Evolutionary conservation across 2,797 vertebrate genomes (phyloP).

Genomic region (Hyperoplus immaculatus): DNA sequence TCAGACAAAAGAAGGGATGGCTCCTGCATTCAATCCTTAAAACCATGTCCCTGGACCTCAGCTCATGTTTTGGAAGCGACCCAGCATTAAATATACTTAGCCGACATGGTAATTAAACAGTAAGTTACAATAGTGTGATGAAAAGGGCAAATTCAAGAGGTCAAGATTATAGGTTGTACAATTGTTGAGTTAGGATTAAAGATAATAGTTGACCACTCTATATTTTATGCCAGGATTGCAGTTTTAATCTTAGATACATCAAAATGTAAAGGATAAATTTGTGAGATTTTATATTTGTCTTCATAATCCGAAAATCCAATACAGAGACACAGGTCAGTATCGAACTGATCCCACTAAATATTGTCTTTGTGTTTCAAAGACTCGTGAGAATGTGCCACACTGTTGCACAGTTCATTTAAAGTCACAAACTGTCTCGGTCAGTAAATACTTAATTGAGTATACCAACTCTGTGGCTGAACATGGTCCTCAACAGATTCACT

Average conservation of each 20-base stretch:
- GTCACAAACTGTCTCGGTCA: no score
- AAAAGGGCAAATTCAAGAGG: conserved; percentile 44
- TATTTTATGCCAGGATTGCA: neutral
- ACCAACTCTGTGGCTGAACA: no score
- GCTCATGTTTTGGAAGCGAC: conserved; percentile 46
- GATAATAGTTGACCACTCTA: neutral
- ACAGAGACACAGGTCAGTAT: neutral
- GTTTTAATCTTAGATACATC: neutral
- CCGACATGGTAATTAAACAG: conserved; percentile 41
- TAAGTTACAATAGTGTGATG: conserved; percentile 16
- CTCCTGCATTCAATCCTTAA: conserved; percentile 57
- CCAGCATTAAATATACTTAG: conserved; percentile 50
- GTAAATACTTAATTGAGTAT: no score
- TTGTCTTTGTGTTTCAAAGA: neutral
- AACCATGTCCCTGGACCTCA: conserved; percentile 58
- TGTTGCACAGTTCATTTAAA: neutral
- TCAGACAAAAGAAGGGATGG: conserved; percentile 48
- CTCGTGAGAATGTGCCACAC: neutral
- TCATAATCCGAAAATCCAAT: neutral
- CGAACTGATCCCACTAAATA: neutral
- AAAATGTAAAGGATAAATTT: neutral
- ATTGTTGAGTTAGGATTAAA: neutral
- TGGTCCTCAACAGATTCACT: no score
- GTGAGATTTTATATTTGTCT: neutral
- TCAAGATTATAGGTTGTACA: neutral